Evolutionary conservation across 2,888 invertebrate species (phyloP).

Genomic region (Melanargia galathea): DNA sequence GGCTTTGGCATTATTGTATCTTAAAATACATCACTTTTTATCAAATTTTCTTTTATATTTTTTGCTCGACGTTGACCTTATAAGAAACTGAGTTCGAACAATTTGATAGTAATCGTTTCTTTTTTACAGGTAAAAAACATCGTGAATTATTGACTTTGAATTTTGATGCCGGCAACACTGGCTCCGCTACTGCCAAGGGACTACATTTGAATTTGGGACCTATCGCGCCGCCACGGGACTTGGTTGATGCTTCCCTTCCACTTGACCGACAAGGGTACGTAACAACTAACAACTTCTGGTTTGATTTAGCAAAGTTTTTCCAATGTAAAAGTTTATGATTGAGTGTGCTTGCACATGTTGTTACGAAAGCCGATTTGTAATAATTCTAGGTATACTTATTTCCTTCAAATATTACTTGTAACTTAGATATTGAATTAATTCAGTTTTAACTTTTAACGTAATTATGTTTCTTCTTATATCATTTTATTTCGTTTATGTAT

Average conservation of each 20-base stretch:
- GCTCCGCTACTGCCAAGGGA: constrained; percentile 74
- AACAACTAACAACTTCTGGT: constrained; percentile 21
- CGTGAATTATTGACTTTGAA: constrained; percentile 89
- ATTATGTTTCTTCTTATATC: no score
- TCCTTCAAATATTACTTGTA: neutral
- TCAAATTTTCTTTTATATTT: neutral
- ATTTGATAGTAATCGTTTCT: neutral
- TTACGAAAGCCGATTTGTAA: neutral
- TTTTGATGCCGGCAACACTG: constrained; percentile 82
- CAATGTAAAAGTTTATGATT: constrained; percentile 6
- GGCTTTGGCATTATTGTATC: constrained; percentile 37
- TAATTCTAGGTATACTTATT: neutral
- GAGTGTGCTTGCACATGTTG: constrained; percentile 16
- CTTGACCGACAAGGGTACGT: constrained; percentile 93
- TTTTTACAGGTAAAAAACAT: constrained; percentile 79
- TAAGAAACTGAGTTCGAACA: neutral
- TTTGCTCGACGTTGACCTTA: neutral
- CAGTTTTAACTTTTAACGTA: no score
- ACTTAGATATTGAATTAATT: neutral
- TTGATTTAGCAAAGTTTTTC: neutral
- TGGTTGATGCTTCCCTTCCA: constrained; percentile 90
- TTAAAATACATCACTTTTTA: neutral
- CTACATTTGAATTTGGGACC: constrained; percentile 88
- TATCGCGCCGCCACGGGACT: constrained; percentile 85
- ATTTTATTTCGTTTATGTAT: neutral